Base-by-base conservation (phyloP, 2,888 invertebrate genomes). In the Dusona sp. region DNA sequence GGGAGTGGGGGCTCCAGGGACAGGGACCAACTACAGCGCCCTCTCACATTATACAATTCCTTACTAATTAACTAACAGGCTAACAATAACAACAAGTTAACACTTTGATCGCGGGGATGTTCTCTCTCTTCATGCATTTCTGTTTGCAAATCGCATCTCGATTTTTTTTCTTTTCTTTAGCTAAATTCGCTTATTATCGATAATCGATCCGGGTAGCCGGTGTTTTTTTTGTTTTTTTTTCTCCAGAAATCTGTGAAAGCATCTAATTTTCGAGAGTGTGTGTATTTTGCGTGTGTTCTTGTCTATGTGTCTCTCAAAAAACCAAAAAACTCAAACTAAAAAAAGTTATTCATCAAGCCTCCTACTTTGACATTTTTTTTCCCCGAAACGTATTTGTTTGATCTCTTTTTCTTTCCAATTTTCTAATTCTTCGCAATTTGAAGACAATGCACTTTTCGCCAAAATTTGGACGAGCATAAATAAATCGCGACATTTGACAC, bases 1-100 rank as follows among this genome's bases (percentile, higher is more conserved):
- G 61, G 61, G 25, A 61, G 92, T 94, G 92, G 93, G 92, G 93
- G 94, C 93, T 93, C 93, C 94, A 94, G 94, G 93, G 94, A 94
- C 93, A 93, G 93, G 93, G 94, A 94, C 93, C 93, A 94, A 94
- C 93, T 94, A 93, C 93, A 94, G 93, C 94, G 61, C 61, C 61
- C 61, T 61, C 25, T 93, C 94, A 92, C 93, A 93, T 61, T 93
- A 94, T 94, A 93, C 93, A 94, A 94, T 93, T 93, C 93, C 87
- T 94, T 94, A 94, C 93, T 93, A 94, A 94, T 94, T 94, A 94
- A 94, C 94, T 94, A 94, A 94, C 94, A 94, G 93, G 92, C 94
- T 94, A 94, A 94, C 94, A 94, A 94, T 94, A 94, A 94, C 94
- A 94, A 94, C 94, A 93, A 94, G 93, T 94, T 93, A 93, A 94